A percentile compares a stretch with the other conserved stretches of the same genome.
These are phyloP conservation scores for Ellobius talpinus DNA, from an alignment of 2,113 vertebrate genomes.

Conservation along the genomic window DNA sequence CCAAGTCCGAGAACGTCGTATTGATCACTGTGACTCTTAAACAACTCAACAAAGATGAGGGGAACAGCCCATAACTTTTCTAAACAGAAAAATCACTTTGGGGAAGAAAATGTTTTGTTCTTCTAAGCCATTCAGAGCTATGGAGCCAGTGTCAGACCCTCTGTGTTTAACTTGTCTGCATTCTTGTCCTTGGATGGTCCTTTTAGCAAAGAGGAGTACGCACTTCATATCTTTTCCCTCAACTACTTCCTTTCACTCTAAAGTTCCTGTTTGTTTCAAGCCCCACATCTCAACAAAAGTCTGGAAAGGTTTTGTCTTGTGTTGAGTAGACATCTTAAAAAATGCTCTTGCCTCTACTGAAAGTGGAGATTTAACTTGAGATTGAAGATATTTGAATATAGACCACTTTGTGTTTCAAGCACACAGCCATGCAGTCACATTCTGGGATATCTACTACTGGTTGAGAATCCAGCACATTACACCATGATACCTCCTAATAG, in stretches of 20 bases:
- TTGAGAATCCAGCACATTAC: background rate
- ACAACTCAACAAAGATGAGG: background rate
- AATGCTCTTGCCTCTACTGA: conserved; percentile 7
- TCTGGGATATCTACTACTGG: background rate
- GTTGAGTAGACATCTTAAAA: conserved; percentile 51
- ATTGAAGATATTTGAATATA: background rate
- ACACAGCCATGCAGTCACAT: background rate
- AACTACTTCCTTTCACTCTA: background rate
- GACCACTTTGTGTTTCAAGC: conserved; percentile 6
- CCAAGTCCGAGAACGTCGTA: background rate
- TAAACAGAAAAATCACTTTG: background rate
- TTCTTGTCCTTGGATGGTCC: background rate
- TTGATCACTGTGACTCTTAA: background rate
- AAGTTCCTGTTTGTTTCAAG: background rate
- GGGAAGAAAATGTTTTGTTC: background rate
- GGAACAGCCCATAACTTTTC: background rate
- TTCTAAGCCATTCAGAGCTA: background rate
- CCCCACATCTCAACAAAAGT: background rate
- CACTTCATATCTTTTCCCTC: background rate
- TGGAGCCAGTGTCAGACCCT: background rate
- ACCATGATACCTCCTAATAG: background rate
- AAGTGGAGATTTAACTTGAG: background rate
- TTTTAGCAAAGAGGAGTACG: background rate
- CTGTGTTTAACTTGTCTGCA: background rate
- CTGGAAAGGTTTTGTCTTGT: conserved; percentile 29